Evolutionary conservation across 2,113 vertebrate species (phyloP).

Genomic region (Eubucco bourcierii): DNA sequence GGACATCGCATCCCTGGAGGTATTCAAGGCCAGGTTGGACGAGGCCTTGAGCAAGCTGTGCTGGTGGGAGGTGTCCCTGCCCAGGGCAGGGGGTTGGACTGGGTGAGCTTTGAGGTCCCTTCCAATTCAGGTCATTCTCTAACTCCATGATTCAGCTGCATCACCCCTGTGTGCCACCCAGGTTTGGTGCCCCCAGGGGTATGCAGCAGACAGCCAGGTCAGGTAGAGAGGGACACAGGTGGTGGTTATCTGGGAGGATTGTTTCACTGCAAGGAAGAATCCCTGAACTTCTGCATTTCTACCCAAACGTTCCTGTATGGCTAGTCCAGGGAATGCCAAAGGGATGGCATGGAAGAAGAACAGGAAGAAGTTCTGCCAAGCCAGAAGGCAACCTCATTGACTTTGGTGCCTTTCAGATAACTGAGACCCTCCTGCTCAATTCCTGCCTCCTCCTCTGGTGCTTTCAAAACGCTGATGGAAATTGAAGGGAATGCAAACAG

Average conservation of each 20-base stretch:
- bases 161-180: not conserved
- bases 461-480: constrained; percentile 26
- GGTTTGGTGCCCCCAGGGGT: not conserved
- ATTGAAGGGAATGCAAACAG: constrained; percentile 23
- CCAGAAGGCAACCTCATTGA: not conserved
- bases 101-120: too few relatives aligned
- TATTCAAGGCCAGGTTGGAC: too few relatives aligned
- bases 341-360: not conserved
- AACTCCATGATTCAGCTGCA: not conserved
- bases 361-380: not conserved
- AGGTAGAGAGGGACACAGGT: not conserved
- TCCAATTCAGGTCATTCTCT: too few relatives aligned
- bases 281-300: not conserved
- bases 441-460: not conserved
- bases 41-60: too few relatives aligned
- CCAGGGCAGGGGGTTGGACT: too few relatives aligned
- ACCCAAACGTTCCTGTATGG: not conserved
- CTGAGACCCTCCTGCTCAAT: not conserved
- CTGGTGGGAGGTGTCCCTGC: too few relatives aligned
- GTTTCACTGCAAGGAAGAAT: not conserved
- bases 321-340: not conserved
- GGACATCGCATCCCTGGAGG: too few relatives aligned
- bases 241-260: not conserved
- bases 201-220: not conserved
- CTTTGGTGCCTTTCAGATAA: not conserved